phyloP scores from a whole-genome alignment of 2,797 vertebrate species.

The Pangasius larnaudii region DNA sequence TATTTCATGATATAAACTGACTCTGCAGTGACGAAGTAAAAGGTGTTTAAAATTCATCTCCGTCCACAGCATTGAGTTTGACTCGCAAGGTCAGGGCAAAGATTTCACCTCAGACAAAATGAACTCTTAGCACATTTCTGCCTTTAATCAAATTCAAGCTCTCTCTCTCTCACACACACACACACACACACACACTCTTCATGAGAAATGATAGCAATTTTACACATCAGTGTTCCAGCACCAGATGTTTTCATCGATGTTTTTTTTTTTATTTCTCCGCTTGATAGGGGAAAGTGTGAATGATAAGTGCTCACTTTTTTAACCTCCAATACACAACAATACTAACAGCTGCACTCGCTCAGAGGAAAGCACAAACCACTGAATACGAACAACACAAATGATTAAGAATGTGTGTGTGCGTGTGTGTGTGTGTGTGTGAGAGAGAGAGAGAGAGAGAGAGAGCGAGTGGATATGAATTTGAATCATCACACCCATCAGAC shows the following conservation, averaged over 20 bases:
- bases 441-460: background rate
- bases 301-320: background rate
- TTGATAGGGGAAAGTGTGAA: background rate
- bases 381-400: background rate
- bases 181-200: background rate
- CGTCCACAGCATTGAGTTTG: background rate
- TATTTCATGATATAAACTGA: background rate
- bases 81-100: background rate
- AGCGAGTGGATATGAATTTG: background rate
- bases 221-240: background rate
- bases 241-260: background rate
- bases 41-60: background rate
- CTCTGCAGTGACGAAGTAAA: background rate
- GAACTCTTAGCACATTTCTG: background rate
- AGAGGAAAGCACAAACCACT: background rate
- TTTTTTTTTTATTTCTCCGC: background rate
- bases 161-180: background rate
- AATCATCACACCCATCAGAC: background rate
- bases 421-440: background rate
- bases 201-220: background rate
- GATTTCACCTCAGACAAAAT: background rate
- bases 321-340: background rate
- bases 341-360: slow-evolving; percentile 5
- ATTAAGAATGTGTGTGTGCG: background rate
- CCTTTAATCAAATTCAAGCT: background rate